Percentiles rank a stretch among this genome's conserved stretches.
Evolutionary conservation across 2,888 invertebrate genomes (phyloP).

Genomic region (Eledona agricola): DNA sequence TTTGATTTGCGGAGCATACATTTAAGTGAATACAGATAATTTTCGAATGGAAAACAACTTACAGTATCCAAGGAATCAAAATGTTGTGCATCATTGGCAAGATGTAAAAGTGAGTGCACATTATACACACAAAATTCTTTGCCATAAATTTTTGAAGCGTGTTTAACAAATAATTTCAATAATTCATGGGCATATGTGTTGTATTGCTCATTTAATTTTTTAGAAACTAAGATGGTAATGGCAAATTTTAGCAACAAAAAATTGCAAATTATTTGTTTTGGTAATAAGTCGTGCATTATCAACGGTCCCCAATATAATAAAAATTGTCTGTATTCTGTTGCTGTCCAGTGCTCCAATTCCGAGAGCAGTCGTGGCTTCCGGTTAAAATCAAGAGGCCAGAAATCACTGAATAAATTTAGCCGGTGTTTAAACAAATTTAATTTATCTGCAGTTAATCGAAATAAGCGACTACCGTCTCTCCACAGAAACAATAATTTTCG

Average conservation of each 20-base stretch:
- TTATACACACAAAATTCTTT: constrained; percentile 13
- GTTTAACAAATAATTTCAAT: constrained; percentile 32
- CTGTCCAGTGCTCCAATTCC: constrained; percentile 33
- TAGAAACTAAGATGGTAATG: constrained; percentile 27
- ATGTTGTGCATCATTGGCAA: constrained; percentile 16
- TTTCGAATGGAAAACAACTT: constrained; percentile 24
- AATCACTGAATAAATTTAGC: constrained; percentile 8
- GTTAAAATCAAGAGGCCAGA: constrained; percentile 35
- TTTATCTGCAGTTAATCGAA: constrained; percentile 21
- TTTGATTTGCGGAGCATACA: constrained; percentile 17
- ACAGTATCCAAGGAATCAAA: constrained; percentile 10
- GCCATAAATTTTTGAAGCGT: constrained; percentile 27
- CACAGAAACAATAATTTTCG: constrained; percentile 36
- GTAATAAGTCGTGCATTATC: constrained; percentile 32
- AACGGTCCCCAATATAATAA: constrained; percentile 41
- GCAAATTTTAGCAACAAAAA: constrained; percentile 37
- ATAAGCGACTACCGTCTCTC: constrained; percentile 30
- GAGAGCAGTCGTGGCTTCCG: constrained; percentile 31
- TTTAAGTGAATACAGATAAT: constrained; percentile 19
- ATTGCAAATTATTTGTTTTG: constrained; percentile 30
- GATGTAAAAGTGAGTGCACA: constrained; percentile 13
- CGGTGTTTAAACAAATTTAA: constrained; percentile 7
- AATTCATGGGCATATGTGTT: constrained; percentile 15
- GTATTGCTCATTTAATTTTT: not conserved
- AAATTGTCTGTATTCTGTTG: constrained; percentile 43